Evolutionary conservation across 2,797 vertebrate genomes (phyloP).

Genomic region (Danio albolineatus): DNA sequence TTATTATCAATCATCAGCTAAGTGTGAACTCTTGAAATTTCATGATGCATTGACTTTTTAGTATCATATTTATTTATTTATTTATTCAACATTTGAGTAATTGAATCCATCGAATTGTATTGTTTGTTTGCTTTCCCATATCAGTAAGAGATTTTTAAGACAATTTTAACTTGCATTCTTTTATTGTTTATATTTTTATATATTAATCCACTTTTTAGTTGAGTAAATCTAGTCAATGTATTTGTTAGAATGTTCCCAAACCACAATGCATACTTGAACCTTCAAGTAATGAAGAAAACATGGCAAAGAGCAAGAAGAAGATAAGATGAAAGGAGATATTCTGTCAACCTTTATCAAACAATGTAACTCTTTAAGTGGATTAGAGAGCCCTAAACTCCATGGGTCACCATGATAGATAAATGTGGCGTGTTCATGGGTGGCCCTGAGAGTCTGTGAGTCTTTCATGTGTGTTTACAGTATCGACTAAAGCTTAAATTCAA

Average conservation of each 20-base stretch:
- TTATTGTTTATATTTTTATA: too few species aligned
- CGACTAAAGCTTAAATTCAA: not conserved
- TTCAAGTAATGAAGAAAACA: conserved; percentile 19
- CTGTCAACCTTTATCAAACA: conserved; percentile 13
- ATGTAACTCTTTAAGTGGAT: not conserved
- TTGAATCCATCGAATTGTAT: too few species aligned
- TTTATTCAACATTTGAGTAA: too few species aligned
- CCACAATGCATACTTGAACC: not conserved
- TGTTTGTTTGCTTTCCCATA: too few species aligned
- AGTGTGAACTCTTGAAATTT: too few species aligned
- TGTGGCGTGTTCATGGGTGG: conserved; percentile 9
- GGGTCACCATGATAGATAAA: conserved; percentile 31
- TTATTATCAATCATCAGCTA: too few species aligned
- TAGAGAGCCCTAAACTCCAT: not conserved
- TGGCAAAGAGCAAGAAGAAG: conserved; percentile 10
- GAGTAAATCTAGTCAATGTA: not conserved
- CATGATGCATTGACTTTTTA: too few species aligned
- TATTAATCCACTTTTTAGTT: too few species aligned
- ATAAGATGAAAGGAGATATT: conserved; percentile 24
- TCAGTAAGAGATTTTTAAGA: too few species aligned
- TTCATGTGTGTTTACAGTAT: conserved; percentile 52
- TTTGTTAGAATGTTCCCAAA: not conserved
- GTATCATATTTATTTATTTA: too few species aligned
- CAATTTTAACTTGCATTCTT: too few species aligned
- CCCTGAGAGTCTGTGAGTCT: conserved; percentile 6